phyloP scores from a whole-genome alignment of 2,888 invertebrate species.

The Xanthorhoe spadicearia region DNA sequence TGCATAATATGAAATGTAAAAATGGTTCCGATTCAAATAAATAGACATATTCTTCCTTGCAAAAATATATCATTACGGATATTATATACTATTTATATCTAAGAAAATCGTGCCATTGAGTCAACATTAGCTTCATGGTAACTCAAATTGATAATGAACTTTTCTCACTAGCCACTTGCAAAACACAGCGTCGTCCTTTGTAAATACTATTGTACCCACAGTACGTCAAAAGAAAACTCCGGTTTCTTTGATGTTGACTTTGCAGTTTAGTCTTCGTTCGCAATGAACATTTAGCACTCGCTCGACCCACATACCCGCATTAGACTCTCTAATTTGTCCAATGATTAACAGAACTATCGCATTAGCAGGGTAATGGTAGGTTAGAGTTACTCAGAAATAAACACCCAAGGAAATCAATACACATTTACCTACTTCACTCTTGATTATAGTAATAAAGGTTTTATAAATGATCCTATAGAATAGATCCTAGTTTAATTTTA shows the following conservation, averaged over 20 bases:
- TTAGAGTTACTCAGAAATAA: constrained; percentile 12
- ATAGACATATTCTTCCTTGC: too few species aligned
- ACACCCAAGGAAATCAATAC: not conserved
- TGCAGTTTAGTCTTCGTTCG: not conserved
- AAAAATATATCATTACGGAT: too few species aligned
- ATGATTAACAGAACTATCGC: constrained; percentile 25
- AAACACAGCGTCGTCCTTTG: not conserved
- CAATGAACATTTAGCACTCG: constrained; percentile 16
- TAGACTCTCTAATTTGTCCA: constrained; percentile 25
- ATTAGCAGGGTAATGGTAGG: constrained; percentile 7
- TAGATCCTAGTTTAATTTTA: too few species aligned
- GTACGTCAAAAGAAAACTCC: not conserved
- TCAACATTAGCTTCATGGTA: not conserved
- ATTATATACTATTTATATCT: too few species aligned
- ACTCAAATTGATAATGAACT: not conserved
- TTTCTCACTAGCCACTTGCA: not conserved
- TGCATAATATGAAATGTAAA: too few species aligned
- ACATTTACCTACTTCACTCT: too few species aligned
- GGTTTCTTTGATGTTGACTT: constrained; percentile 3
- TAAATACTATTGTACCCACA: not conserved
- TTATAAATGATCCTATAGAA: too few species aligned
- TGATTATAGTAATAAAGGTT: too few species aligned
- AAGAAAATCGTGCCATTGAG: too few species aligned
- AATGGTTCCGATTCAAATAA: too few species aligned
- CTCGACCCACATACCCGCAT: constrained; percentile 11